Percentiles rank a stretch among this genome's conserved stretches.
These are phyloP conservation scores for Drosophila limbata DNA, from an alignment of 2,888 invertebrate genomes.

Conservation along the genomic window DNA sequence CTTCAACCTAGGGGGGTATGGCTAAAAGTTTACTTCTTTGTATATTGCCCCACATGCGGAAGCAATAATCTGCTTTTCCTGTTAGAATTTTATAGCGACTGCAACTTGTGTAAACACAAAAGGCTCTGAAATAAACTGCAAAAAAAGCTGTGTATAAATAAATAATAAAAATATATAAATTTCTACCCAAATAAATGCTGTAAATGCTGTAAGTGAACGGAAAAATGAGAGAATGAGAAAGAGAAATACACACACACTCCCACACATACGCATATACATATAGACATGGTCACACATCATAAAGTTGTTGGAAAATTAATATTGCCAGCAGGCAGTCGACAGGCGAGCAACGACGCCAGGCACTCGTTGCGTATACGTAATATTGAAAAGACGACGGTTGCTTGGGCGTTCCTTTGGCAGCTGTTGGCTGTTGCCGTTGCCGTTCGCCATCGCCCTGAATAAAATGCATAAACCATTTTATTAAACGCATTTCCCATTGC, in stretches of 20 bases:
- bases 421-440: conserved; percentile 9
- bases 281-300: conserved; percentile 65
- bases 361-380: conserved; percentile 64
- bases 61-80: conserved; percentile 73
- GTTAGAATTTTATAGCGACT: conserved; percentile 51
- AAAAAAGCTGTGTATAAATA: conserved; percentile 43
- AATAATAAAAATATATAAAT: conserved; percentile 40
- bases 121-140: conserved; percentile 26
- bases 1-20: background rate
- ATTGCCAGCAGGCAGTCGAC: conserved; percentile 64
- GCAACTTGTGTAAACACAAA: conserved; percentile 44
- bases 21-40: conserved; percentile 31
- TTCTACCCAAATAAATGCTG: conserved; percentile 48
- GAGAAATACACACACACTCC: background rate
- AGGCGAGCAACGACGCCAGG: conserved; percentile 24
- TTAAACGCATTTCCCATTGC: conserved; percentile 48
- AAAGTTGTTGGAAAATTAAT: conserved; percentile 65
- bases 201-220: conserved; percentile 46
- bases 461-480: conserved; percentile 50
- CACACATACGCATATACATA: conserved; percentile 1
- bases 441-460: conserved; percentile 13
- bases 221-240: background rate
- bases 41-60: conserved; percentile 55
- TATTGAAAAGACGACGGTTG: conserved; percentile 52
- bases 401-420: conserved; percentile 32